Percentiles rank a stretch among this genome's conserved stretches.
Evolutionary conservation across 2,888 invertebrate genomes (phyloP).

Genomic region (Macrostomum cliftonense): DNA sequence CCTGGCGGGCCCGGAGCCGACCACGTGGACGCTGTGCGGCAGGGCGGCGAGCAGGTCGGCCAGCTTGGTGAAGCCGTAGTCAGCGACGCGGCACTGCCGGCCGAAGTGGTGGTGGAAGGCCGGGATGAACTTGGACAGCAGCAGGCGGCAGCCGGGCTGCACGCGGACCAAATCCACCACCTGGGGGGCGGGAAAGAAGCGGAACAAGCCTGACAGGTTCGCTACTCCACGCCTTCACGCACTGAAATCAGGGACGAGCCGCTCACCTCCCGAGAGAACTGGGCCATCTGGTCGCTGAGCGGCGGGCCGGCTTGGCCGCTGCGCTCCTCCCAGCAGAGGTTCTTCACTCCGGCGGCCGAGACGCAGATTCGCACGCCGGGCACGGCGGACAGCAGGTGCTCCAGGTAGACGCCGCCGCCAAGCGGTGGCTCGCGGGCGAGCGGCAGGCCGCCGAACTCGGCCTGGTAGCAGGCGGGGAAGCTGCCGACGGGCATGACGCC

Average conservation of each 20-base stretch:
- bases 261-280: slow-evolving; percentile 56
- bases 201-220: too few species aligned
- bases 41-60: slow-evolving; percentile 77
- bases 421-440: slow-evolving; percentile 17
- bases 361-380: slow-evolving; percentile 48
- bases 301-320: not conserved
- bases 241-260: too few species aligned
- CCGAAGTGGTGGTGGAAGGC: slow-evolving; percentile 86
- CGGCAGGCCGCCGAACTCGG: slow-evolving; percentile 49
- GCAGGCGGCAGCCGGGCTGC: slow-evolving; percentile 63
- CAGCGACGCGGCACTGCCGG: slow-evolving; percentile 69
- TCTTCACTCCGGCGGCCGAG: slow-evolving; percentile 44
- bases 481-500: slow-evolving; percentile 60
- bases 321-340: slow-evolving; percentile 39
- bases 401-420: slow-evolving; percentile 58
- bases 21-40: slow-evolving; percentile 50
- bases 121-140: slow-evolving; percentile 76
- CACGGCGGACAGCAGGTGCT: slow-evolving; percentile 68
- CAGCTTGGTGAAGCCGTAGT: slow-evolving; percentile 77
- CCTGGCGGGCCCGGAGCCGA: slow-evolving; percentile 70
- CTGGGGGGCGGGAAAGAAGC: slow-evolving; percentile 19
- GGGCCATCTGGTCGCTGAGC: slow-evolving; percentile 52
- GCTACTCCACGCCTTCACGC: too few species aligned
- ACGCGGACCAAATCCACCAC: slow-evolving; percentile 67
- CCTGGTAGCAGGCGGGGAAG: slow-evolving; percentile 60